Percentiles rank a stretch among this genome's conserved stretches.
phyloP scores from a whole-genome alignment of 2,797 vertebrate genomes.

The Percopsis omiscomaycus region DNA sequence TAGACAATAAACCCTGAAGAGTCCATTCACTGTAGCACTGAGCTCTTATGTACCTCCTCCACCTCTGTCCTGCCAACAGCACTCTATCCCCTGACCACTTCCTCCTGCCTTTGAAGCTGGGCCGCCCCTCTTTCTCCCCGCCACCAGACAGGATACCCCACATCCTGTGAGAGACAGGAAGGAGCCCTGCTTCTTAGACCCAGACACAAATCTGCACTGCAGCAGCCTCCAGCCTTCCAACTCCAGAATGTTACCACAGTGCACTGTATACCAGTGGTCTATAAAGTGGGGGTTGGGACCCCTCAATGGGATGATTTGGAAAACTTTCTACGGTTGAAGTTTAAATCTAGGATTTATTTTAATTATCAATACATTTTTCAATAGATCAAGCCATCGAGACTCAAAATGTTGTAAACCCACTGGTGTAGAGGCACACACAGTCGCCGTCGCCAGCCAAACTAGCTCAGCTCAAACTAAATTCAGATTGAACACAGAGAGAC shows the following conservation, averaged over 20 bases:
- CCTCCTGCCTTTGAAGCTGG: slow-evolving; percentile 71
- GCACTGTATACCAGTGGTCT: not conserved
- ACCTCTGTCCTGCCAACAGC: slow-evolving; percentile 49
- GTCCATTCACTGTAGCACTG: not conserved
- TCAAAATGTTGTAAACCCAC: no score
- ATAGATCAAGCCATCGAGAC: no score
- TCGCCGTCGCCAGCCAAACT: slow-evolving; percentile 4
- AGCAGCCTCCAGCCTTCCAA: slow-evolving; percentile 49
- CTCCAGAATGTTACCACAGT: slow-evolving; percentile 9
- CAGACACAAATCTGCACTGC: slow-evolving; percentile 46
- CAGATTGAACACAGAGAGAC: slow-evolving; percentile 11
- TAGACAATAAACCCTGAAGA: not conserved
- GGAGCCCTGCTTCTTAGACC: slow-evolving; percentile 40
- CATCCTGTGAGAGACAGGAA: slow-evolving; percentile 75
- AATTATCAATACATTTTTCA: no score
- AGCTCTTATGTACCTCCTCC: slow-evolving; percentile 5
- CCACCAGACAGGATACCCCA: slow-evolving; percentile 75
- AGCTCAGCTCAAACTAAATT: slow-evolving; percentile 8
- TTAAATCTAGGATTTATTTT: no score
- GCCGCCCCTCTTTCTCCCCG: slow-evolving; percentile 40
- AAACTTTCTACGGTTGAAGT: no score
- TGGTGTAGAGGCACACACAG: not conserved
- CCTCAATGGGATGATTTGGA: no score
- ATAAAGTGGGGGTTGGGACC: no score
- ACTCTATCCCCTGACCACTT: slow-evolving; percentile 69